Conservation (phyloP, 1,140 invertebrate genomes). For the Pseudomyrmex sp. region DNA sequence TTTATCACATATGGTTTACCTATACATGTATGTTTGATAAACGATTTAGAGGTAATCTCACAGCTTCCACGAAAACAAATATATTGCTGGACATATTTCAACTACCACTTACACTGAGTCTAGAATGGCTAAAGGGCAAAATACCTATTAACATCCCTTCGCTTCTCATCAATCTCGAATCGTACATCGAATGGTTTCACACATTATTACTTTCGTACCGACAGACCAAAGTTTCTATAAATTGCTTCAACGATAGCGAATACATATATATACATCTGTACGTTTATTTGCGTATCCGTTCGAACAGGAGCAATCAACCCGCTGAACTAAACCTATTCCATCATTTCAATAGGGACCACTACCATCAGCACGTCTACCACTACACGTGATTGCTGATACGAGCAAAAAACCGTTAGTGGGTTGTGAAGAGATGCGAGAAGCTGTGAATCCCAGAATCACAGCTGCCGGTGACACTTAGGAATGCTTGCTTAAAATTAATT, state of each 20-base stretch:
- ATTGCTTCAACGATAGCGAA: slow-evolving; percentile 30
- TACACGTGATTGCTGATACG: slow-evolving; percentile 13
- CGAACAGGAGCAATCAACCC: slow-evolving; percentile 38
- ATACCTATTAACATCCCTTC: slow-evolving; percentile 12
- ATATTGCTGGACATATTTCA: neutral
- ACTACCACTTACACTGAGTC: neutral
- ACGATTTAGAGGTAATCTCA: slow-evolving; percentile 19
- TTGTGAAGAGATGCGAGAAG: neutral
- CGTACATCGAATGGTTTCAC: slow-evolving; percentile 19
- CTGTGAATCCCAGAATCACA: slow-evolving; percentile 1
- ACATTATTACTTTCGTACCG: slow-evolving; percentile 44
- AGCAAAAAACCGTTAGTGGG: neutral
- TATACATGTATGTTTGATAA: slow-evolving; percentile 20
- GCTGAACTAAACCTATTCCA: slow-evolving; percentile 50
- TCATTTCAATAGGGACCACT: slow-evolving; percentile 26
- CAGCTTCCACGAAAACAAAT: neutral
- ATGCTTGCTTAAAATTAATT: slow-evolving; percentile 46
- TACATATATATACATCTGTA: neutral
- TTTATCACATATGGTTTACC: neutral
- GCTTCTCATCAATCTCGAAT: slow-evolving; percentile 7
- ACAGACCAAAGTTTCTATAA: slow-evolving; percentile 35
- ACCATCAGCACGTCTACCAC: neutral
- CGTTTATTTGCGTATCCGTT: slow-evolving; percentile 20
- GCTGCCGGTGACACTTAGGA: neutral
- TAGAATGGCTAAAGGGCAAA: slow-evolving; percentile 21